phyloP scores from a whole-genome alignment of 2,888 invertebrate genomes.

The Fragum sueziense region DNA sequence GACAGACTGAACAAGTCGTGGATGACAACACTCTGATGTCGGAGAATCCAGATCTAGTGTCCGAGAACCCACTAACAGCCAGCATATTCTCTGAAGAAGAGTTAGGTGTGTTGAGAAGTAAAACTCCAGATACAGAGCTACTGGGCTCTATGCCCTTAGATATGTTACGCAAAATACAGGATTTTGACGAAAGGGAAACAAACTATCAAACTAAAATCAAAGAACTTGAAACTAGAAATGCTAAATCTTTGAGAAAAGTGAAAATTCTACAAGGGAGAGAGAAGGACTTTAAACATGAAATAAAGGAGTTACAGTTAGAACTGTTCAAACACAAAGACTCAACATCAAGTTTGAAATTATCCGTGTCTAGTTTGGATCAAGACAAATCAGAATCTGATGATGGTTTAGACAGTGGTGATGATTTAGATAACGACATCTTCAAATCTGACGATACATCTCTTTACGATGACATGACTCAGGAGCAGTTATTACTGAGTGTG shows the following conservation, averaged over 20 bases:
- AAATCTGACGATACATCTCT: constrained; percentile 35
- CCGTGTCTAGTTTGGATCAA: constrained; percentile 53
- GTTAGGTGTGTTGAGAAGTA: constrained; percentile 44
- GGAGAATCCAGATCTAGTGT: constrained; percentile 56
- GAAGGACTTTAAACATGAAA: constrained; percentile 59
- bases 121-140: constrained; percentile 51
- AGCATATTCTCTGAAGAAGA: constrained; percentile 55
- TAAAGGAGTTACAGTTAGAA: constrained; percentile 56
- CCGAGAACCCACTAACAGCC: constrained; percentile 53
- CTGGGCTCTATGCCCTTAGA: constrained; percentile 58
- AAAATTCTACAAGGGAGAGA: constrained; percentile 54
- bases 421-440: constrained; percentile 43
- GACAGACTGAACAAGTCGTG: neutral
- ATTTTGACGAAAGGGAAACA: constrained; percentile 57
- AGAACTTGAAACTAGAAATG: constrained; percentile 53
- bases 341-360: constrained; percentile 46
- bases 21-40: constrained; percentile 45
- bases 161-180: constrained; percentile 59
- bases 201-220: constrained; percentile 57
- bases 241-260: constrained; percentile 52
- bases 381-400: constrained; percentile 56
- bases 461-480: constrained; percentile 50
- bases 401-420: constrained; percentile 48
- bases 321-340: constrained; percentile 36
- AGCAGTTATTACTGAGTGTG: constrained; percentile 52